These are phyloP conservation scores for Sorex maritimensis DNA, from an alignment of 2,797 vertebrate species.

Conservation along the genomic window DNA sequence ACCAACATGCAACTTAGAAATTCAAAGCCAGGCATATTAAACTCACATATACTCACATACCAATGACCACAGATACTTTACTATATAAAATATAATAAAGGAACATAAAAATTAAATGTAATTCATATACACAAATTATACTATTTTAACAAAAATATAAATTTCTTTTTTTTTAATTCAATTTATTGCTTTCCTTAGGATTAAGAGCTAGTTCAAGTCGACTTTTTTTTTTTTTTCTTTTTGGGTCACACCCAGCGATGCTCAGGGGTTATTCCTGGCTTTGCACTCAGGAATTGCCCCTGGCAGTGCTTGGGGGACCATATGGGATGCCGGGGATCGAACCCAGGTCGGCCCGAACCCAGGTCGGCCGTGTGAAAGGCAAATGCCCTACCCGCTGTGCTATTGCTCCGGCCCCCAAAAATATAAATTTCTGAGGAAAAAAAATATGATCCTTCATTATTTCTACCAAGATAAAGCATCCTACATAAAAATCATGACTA, in stretches of 20 bases:
- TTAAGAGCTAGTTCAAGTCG: too few species aligned
- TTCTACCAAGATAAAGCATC: constrained; percentile 60
- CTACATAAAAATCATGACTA: constrained; percentile 45
- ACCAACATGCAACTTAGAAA: constrained; percentile 67
- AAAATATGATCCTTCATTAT: constrained; percentile 49
- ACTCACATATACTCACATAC: not conserved
- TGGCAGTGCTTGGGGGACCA: too few species aligned
- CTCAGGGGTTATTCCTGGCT: too few species aligned
- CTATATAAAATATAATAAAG: constrained; percentile 25
- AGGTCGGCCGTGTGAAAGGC: too few species aligned
- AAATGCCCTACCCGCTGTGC: too few species aligned
- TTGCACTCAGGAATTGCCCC: too few species aligned
- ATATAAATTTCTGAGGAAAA: constrained; percentile 59
- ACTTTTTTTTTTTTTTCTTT: too few species aligned
- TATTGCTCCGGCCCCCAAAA: not conserved
- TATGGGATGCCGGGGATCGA: too few species aligned
- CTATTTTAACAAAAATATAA: constrained; percentile 64
- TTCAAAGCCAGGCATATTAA: not conserved
- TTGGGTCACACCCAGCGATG: too few species aligned
- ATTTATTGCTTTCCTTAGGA: too few species aligned
- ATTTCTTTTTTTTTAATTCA: not conserved
- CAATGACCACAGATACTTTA: constrained; percentile 33
- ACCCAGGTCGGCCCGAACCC: too few species aligned
- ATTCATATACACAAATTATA: constrained; percentile 29
- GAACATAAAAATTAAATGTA: constrained; percentile 20